These are phyloP conservation scores for Talpa occidentalis DNA, from an alignment of 2,113 vertebrate species.

Conservation along the genomic window DNA sequence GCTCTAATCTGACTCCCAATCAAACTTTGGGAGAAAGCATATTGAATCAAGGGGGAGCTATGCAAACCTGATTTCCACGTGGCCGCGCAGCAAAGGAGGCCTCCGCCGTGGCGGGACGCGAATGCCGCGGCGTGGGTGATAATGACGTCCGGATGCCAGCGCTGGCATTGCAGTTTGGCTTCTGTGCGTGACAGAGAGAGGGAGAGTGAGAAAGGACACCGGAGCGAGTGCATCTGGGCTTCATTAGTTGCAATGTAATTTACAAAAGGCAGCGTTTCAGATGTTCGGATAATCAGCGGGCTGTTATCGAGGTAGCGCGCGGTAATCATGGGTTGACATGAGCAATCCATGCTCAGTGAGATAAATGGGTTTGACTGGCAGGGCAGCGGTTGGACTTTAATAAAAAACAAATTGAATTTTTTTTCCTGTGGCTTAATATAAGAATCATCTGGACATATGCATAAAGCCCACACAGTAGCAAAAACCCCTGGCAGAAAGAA, in stretches of 20 bases:
- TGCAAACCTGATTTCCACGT: slow-evolving; percentile 74
- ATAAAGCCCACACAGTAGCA: slow-evolving; percentile 57
- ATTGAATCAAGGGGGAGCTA: slow-evolving; percentile 76
- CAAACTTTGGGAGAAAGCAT: slow-evolving; percentile 78
- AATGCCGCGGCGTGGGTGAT: slow-evolving; percentile 74
- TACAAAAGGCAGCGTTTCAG: slow-evolving; percentile 79
- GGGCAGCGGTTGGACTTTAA: slow-evolving; percentile 75
- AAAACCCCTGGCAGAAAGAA: slow-evolving; percentile 53
- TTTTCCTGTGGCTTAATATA: slow-evolving; percentile 71
- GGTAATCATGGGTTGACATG: slow-evolving; percentile 69
- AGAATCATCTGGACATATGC: slow-evolving; percentile 58
- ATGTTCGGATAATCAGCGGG: slow-evolving; percentile 84
- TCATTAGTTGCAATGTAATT: slow-evolving; percentile 85
- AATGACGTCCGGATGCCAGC: slow-evolving; percentile 60
- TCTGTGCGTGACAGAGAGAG: slow-evolving; percentile 47
- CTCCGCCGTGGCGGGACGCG: slow-evolving; percentile 69
- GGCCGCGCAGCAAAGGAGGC: slow-evolving; percentile 45
- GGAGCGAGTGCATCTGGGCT: slow-evolving; percentile 79
- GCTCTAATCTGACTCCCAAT: slow-evolving; percentile 83
- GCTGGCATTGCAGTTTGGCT: slow-evolving; percentile 68
- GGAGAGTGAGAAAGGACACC: not conserved
- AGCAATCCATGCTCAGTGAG: slow-evolving; percentile 70
- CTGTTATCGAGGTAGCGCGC: slow-evolving; percentile 79
- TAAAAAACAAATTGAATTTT: slow-evolving; percentile 72
- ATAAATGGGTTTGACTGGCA: slow-evolving; percentile 80